A percentile compares a stretch with the other conserved stretches of the same genome.
Evolutionary conservation across 2,888 invertebrate species (phyloP).

Genomic region (Cetonia aurata): DNA sequence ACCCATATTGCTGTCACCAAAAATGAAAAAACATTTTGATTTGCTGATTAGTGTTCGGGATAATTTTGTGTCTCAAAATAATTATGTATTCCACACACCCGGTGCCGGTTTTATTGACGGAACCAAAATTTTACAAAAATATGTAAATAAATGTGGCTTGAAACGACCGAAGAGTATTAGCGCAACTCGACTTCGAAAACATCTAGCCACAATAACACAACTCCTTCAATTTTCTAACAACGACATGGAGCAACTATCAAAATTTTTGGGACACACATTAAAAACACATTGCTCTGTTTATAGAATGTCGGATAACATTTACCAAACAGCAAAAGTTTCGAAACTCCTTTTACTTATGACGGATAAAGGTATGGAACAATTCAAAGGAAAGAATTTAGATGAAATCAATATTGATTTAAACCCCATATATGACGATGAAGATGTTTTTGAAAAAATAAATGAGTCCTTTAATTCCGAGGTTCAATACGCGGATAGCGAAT

Average conservation of each 20-base stretch:
- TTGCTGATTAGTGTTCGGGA: no score
- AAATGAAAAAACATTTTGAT: conserved; percentile 45
- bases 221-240: conserved; percentile 44
- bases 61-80: no score
- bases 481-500: background rate
- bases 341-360: conserved; percentile 37
- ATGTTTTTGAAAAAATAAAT: background rate
- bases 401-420: conserved; percentile 43
- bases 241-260: conserved; percentile 47
- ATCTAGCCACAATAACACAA: conserved; percentile 46
- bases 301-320: conserved; percentile 47
- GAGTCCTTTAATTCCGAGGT: background rate
- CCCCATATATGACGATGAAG: background rate
- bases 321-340: conserved; percentile 49
- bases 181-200: conserved; percentile 49
- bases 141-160: conserved; percentile 46
- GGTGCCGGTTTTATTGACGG: conserved; percentile 47
- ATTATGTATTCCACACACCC: conserved; percentile 18
- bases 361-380: conserved; percentile 42
- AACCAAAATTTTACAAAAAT: conserved; percentile 49
- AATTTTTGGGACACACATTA: conserved; percentile 50
- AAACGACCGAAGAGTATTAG: conserved; percentile 38
- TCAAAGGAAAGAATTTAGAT: conserved; percentile 45
- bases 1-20: conserved; percentile 47
- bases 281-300: conserved; percentile 46